Evolutionary conservation across 2,113 vertebrate genomes (phyloP).

Genomic region (Struthio camelus): DNA sequence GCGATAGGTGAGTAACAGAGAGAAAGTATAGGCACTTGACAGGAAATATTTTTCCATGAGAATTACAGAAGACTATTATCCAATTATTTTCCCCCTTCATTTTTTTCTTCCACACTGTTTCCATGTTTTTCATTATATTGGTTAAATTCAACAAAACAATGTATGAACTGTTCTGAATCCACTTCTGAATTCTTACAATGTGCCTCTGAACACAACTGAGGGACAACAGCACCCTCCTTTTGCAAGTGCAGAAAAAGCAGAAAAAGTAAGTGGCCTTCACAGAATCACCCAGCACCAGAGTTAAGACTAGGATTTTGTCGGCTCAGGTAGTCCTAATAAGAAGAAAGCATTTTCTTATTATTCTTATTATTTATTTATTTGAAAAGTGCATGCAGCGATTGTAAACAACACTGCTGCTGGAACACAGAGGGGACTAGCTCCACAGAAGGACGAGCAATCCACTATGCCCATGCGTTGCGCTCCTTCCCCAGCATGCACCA

Average conservation of each 20-base stretch:
- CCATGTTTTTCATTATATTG: neutral
- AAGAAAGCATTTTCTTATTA: neutral
- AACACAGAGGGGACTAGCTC: fast-evolving
- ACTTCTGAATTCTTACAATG: neutral
- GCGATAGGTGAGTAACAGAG: neutral
- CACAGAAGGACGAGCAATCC: fast-evolving
- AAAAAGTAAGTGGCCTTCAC: neutral
- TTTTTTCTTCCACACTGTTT: neutral
- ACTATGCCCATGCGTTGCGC: fast-evolving
- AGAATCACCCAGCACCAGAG: neutral
- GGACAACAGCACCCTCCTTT: fast-evolving
- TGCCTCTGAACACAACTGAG: neutral
- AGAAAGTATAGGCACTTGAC: neutral
- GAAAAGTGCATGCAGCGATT: neutral
- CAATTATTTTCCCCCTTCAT: neutral
- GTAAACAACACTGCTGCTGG: neutral
- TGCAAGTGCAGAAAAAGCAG: neutral
- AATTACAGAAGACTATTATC: neutral
- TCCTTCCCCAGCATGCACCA: neutral
- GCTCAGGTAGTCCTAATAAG: neutral
- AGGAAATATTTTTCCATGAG: neutral
- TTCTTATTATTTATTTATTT: neutral
- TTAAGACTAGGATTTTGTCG: neutral
- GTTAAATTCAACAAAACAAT: neutral
- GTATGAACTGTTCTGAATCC: neutral